Evolutionary conservation across 2,797 vertebrate genomes (phyloP).

Genomic region (Enteromius radiatus): DNA sequence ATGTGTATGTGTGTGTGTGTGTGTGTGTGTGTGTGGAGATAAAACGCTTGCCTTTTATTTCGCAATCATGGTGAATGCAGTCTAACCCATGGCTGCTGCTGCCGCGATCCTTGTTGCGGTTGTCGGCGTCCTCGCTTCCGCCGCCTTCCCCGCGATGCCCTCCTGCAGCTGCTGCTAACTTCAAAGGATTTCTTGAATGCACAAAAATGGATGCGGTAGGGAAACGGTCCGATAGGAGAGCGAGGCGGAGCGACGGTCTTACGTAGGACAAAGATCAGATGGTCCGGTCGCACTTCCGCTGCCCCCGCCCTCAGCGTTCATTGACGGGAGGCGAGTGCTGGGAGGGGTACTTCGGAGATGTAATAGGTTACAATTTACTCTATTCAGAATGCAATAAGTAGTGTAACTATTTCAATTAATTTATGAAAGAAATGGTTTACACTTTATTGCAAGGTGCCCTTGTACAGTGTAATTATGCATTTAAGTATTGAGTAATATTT

Average conservation of each 20-base stretch:
- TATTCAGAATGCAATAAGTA: not conserved
- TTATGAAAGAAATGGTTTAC: too few species aligned
- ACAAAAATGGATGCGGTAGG: constrained; percentile 71
- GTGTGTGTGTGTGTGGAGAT: constrained; percentile 53
- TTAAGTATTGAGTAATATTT: too few species aligned
- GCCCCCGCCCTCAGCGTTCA: not conserved
- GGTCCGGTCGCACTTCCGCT: constrained; percentile 15
- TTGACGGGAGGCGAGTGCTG: not conserved
- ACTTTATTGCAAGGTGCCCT: not conserved
- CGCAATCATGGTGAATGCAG: constrained; percentile 67
- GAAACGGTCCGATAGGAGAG: constrained; percentile 71
- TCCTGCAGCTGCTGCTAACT: constrained; percentile 44
- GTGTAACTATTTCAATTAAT: not conserved
- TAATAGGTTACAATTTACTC: not conserved
- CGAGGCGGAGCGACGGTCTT: constrained; percentile 63
- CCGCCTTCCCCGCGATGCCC: constrained; percentile 23
- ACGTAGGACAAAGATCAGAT: constrained; percentile 69
- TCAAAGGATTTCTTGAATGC: constrained; percentile 65
- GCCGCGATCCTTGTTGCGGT: constrained; percentile 53
- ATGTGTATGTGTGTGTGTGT: constrained; percentile 54
- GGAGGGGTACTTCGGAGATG: not conserved
- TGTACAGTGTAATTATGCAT: not conserved
- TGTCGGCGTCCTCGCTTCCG: constrained; percentile 48
- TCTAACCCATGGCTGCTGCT: constrained; percentile 64
- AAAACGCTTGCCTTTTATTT: constrained; percentile 68